Base-by-base conservation (phyloP, 2,113 vertebrate species). In the Cavia porcellus region DNA sequence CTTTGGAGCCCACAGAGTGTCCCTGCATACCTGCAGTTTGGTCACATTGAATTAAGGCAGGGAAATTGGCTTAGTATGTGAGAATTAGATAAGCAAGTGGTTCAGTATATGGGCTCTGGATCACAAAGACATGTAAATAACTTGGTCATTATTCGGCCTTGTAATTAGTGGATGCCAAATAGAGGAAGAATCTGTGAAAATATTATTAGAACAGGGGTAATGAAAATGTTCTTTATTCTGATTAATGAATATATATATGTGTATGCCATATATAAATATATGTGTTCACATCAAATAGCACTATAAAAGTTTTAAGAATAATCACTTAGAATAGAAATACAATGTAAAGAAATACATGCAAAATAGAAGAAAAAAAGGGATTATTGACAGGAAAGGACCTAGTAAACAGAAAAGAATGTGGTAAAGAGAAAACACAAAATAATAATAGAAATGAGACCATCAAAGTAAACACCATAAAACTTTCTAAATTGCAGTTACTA, bases 221-320 rank as follows among this genome's bases (percentile, higher is more conserved):
- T 87, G 35, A 32, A 45, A 94, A 96, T 94, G n/a, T 80, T 93
- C 84, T 90, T 91, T 92, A 74, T n/a, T 66, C 3, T 91, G 72
- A 93, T 86, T 72, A 42, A 74, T 87, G 30, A 22, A 42, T 68
- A 25, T 25, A 35, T 68, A 15, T 32, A 35, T 32, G 30, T 32
- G 15, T 35, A 68, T 35, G 35, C 30, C 66, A 62, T 62, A 62
- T 11, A 62, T 62, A 62, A 62, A 68, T 47, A 28, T 59, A 88
- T 70, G 20, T 38, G 30, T 50, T 32, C 28, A 79, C 38, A 83
- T 90, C 86, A 85, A 80, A 74, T n/a, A 64, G 1, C 85, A 15
- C 25, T 62, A 70, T 85, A 92, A 45, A 75, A 80, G 47, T 89
- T 92, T 86, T 79, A 94, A 82, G 30, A 22, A 42, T 86, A 52